Base-by-base conservation (phyloP, 1,140 invertebrate species). In the Argopecten irradians region DNA sequence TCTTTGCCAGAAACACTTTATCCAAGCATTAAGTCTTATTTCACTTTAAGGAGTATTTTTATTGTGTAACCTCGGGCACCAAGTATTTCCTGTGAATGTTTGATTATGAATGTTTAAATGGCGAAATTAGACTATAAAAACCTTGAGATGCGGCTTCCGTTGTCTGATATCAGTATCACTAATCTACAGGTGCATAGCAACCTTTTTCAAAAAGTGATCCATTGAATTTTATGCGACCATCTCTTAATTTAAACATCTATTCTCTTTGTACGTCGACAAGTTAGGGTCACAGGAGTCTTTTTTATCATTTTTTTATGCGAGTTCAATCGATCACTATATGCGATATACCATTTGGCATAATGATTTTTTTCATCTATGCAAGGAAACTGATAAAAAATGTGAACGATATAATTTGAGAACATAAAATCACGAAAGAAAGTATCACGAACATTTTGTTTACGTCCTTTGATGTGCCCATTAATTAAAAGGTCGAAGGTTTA, bases 1-100 rank as follows among this genome's bases (percentile, higher is more conserved):
- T n/a, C 55, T 22, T 71, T 71, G 55, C 55, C 55, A 71, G 55
- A 71, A 71, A 71, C 55, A 71, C 55, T 71, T 71, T 71, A 71
- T 8, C n/a, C 55, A 11, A 28, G n/a, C 55, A 71, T 71, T 71
- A 71, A 71, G 55, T n/a, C n/a, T 8, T n/a, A 71, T 22, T 71
- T 71, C 1, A 16, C n/a, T 71, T n/a, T 71, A 28, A 71, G 55
- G 55, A 71, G 55, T 11, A 71, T 16, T 71, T 71, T 71, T 71
- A 71, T 71, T 28, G 55, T 71, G 28, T 71, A 71, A 71, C 55
- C 55, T 71, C 8, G 55, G 55, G 55, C n/a, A 71, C 5, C 5
- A 71, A 71, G 55, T 71, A 71, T 71, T 71, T 71, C 55, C 55
- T 1, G 55, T 28, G 55, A 71, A 71, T 16, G 28, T 71, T 71